phyloP scores from a whole-genome alignment of 1,140 invertebrate species.

The Nautilus pompilius region DNA sequence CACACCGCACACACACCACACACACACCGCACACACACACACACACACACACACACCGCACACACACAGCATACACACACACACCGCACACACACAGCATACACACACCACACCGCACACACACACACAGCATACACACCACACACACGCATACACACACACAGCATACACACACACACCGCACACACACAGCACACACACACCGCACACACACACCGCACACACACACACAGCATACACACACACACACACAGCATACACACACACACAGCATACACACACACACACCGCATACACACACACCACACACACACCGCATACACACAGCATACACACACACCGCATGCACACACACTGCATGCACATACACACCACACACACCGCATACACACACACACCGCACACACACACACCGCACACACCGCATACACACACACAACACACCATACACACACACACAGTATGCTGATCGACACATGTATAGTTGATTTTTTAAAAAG shows the following conservation, averaged over 20 bases:
- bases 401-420: not conserved
- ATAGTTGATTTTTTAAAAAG: too few species aligned
- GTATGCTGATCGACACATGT: too few species aligned
- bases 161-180: slow-evolving; percentile 2
- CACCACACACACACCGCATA: not conserved
- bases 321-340: not conserved
- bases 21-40: not conserved
- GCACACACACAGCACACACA: not conserved
- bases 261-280: not conserved
- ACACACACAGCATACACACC: not conserved
- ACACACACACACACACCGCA: not conserved
- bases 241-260: not conserved
- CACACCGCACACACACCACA: too few species aligned
- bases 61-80: not conserved
- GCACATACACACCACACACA: not conserved
- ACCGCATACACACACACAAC: not conserved
- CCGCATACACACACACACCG: not conserved
- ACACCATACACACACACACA: not conserved
- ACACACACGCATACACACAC: not conserved
- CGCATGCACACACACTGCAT: not conserved
- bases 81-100: not conserved
- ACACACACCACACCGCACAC: not conserved
- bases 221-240: slow-evolving; percentile 1
- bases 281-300: not conserved
- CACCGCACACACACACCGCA: slow-evolving; percentile 1